Conservation (phyloP, 2,888 invertebrate species). For the Sinodicranocentrus sp. region DNA sequence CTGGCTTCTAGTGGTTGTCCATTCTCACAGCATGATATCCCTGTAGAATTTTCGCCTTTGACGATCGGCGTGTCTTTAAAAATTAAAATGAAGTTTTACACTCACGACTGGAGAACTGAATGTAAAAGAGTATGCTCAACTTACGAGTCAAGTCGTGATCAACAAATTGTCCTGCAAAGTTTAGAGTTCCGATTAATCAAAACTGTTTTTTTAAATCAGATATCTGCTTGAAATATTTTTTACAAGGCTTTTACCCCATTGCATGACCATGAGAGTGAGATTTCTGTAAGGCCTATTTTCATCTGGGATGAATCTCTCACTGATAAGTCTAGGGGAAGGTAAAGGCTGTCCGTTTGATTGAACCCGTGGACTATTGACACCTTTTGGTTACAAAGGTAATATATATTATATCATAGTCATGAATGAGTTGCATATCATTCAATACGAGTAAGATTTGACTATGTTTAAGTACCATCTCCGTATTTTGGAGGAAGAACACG, state of each 20-base stretch:
- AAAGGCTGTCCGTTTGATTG: constrained; percentile 78
- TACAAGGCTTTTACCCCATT: constrained; percentile 75
- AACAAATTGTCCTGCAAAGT: constrained; percentile 75
- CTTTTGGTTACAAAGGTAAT: too few species aligned
- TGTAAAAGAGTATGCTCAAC: constrained; percentile 26
- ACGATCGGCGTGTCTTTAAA: constrained; percentile 75
- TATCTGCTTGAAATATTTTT: too few species aligned
- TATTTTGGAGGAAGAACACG: constrained; percentile 85
- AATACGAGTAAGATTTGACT: too few species aligned
- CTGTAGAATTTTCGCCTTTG: constrained; percentile 76
- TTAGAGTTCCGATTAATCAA: too few species aligned
- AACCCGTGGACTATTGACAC: constrained; percentile 73
- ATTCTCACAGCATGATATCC: constrained; percentile 78
- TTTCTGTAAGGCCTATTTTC: constrained; percentile 75
- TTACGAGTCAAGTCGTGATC: constrained; percentile 76
- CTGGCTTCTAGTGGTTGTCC: constrained; percentile 76
- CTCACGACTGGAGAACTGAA: too few species aligned
- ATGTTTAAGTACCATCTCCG: constrained; percentile 82
- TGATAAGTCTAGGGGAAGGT: constrained; percentile 78
- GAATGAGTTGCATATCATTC: too few species aligned
- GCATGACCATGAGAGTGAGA: constrained; percentile 76
- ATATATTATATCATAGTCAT: too few species aligned
- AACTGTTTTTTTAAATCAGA: neutral
- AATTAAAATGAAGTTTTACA: too few species aligned
- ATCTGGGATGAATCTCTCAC: constrained; percentile 77